Percentiles rank a stretch among this genome's conserved stretches.
These are phyloP conservation scores for Otolemur garnettii DNA, from an alignment of 2,113 vertebrate species.

Conservation along the genomic window DNA sequence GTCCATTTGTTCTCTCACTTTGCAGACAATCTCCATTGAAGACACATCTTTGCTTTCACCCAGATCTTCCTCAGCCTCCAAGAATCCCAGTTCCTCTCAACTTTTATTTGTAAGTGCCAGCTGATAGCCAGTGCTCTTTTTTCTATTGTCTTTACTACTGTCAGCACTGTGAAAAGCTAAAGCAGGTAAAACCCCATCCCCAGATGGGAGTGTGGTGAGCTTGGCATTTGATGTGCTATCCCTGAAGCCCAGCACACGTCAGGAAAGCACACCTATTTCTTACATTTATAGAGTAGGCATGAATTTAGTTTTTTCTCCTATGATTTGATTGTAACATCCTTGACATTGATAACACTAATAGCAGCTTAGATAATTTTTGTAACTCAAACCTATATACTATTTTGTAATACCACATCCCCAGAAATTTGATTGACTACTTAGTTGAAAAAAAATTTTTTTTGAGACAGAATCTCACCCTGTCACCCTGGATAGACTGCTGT, in stretches of 20 bases:
- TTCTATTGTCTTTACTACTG: fast-evolving
- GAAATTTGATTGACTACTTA: neutral
- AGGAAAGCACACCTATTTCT: neutral
- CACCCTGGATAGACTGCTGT: no score
- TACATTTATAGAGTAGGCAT: neutral
- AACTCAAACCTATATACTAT: neutral
- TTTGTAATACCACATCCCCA: neutral
- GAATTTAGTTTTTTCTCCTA: neutral
- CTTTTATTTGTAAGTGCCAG: neutral
- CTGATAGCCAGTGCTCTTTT: fast-evolving
- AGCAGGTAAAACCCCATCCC: fast-evolving
- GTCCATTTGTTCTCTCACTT: neutral
- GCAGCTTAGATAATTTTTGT: neutral
- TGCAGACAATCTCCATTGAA: fast-evolving
- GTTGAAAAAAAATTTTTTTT: neutral
- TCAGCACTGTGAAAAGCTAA: neutral
- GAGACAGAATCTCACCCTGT: no score
- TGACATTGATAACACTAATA: neutral
- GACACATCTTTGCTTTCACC: neutral
- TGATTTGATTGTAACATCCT: neutral
- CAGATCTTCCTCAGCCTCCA: neutral
- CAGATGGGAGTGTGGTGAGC: neutral
- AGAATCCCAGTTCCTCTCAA: neutral
- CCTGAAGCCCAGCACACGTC: fast-evolving
- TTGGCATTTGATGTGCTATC: fast-evolving